A percentile compares a stretch with the other conserved stretches of the same genome.
phyloP scores from a whole-genome alignment of 2,113 vertebrate species.

The Sinocyclocheilus anshuiensis region DNA sequence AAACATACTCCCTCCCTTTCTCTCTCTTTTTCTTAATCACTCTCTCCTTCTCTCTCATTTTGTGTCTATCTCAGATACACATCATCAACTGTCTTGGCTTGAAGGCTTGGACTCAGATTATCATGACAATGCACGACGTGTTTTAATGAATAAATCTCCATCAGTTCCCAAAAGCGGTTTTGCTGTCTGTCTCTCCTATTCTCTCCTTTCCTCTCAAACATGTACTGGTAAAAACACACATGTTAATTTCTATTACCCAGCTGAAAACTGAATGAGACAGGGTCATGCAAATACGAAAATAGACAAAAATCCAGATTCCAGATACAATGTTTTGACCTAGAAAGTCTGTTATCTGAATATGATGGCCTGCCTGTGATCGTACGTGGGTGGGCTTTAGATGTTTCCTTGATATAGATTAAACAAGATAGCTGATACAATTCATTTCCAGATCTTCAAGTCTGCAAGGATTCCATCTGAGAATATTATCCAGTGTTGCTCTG shows the following conservation, averaged over 20 bases:
- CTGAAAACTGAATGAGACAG: conserved; percentile 8
- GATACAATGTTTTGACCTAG: conserved; percentile 33
- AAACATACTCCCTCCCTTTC: not conserved
- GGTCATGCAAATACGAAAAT: not conserved
- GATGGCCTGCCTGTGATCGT: conserved; percentile 13
- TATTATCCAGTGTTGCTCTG: not conserved
- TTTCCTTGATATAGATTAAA: conserved; percentile 31
- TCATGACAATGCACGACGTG: conserved; percentile 27
- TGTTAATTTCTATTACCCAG: not conserved
- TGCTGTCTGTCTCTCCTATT: not conserved
- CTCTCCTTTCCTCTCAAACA: not conserved
- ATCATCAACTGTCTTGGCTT: conserved; percentile 42
- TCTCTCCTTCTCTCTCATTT: not conserved
- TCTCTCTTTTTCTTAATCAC: not conserved
- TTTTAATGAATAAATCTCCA: conserved; percentile 36
- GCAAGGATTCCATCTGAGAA: conserved; percentile 5
- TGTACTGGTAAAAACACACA: conserved; percentile 2
- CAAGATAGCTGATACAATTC: conserved; percentile 31
- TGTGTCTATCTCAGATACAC: conserved; percentile 3
- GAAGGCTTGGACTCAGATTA: conserved; percentile 22
- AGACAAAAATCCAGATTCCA: not conserved
- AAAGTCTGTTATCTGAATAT: conserved; percentile 22
- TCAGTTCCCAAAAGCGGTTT: conserved; percentile 5
- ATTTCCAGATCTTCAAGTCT: conserved; percentile 20
- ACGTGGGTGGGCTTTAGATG: conserved; percentile 31